Conservation (phyloP, 2,797 vertebrate genomes). For the Scleropages formosus region DNA sequence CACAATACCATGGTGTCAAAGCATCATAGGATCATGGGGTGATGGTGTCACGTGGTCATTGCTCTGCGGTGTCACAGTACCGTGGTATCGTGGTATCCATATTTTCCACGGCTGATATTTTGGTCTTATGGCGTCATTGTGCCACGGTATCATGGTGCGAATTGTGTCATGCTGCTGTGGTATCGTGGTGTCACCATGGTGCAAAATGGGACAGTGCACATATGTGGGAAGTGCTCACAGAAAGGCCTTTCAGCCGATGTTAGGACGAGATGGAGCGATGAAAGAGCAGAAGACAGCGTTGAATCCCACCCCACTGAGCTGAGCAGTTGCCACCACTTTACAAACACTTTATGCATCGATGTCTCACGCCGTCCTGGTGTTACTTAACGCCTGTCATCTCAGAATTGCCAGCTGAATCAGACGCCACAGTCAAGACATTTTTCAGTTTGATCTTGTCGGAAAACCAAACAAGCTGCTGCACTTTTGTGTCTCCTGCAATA, state of each 20-base stretch:
- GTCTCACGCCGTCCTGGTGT: neutral
- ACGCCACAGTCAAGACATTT: slow-evolving; percentile 8
- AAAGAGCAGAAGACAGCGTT: neutral
- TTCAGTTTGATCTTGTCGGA: neutral
- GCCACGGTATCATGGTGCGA: too few relatives aligned
- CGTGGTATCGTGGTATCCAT: too few relatives aligned
- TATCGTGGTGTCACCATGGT: neutral
- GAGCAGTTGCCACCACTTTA: neutral
- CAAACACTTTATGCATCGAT: neutral
- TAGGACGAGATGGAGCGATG: neutral
- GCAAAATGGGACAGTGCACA: neutral
- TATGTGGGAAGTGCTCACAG: neutral
- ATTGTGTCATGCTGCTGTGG: neutral
- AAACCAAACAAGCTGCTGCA: neutral
- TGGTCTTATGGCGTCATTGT: too few relatives aligned
- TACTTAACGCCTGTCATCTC: slow-evolving; percentile 12
- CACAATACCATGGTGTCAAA: too few relatives aligned
- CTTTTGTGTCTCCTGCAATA: neutral
- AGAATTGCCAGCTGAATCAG: slow-evolving; percentile 16
- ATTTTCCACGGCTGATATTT: too few relatives aligned
- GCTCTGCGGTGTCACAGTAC: too few relatives aligned
- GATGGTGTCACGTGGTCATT: too few relatives aligned
- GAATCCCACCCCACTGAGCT: neutral
- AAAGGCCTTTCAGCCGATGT: slow-evolving; percentile 4
- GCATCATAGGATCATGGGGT: too few relatives aligned